These are phyloP conservation scores for Aphidius colemani DNA, from an alignment of 2,888 invertebrate genomes.

Conservation along the genomic window DNA sequence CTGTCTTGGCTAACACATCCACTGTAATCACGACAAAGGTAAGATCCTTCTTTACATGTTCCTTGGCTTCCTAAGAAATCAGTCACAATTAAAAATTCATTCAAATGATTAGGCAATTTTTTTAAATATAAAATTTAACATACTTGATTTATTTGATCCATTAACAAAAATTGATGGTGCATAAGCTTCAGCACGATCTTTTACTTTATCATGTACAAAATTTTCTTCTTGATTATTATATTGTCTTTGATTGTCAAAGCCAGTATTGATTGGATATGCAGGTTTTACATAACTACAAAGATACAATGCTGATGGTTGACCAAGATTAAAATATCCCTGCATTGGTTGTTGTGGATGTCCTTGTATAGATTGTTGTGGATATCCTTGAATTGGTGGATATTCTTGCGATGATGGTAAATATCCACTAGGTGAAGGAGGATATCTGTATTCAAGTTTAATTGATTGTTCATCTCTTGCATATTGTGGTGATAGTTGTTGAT, in stretches of 20 bases:
- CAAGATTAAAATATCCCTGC: slow-evolving; percentile 45
- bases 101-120: no score
- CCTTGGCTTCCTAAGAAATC: slow-evolving; percentile 25
- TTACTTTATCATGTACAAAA: not conserved
- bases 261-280: slow-evolving; percentile 38
- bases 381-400: slow-evolving; percentile 27
- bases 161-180: no score
- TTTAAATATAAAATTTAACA: no score
- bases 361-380: slow-evolving; percentile 24
- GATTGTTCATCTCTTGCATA: not conserved
- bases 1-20: slow-evolving; percentile 62
- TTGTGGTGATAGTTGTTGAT: slow-evolving; percentile 23
- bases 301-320: slow-evolving; percentile 43
- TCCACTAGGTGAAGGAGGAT: slow-evolving; percentile 10
- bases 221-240: not conserved
- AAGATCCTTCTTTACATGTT: slow-evolving; percentile 31
- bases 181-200: no score
- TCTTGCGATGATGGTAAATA: slow-evolving; percentile 29
- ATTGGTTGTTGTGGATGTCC: slow-evolving; percentile 18
- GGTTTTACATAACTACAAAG: slow-evolving; percentile 40
- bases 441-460: no score
- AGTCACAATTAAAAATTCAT: not conserved
- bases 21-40: slow-evolving; percentile 41
- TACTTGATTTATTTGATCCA: not conserved
- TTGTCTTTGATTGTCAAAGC: not conserved